phyloP scores from a whole-genome alignment of 2,113 vertebrate species.

The Solenodon paradoxus region DNA sequence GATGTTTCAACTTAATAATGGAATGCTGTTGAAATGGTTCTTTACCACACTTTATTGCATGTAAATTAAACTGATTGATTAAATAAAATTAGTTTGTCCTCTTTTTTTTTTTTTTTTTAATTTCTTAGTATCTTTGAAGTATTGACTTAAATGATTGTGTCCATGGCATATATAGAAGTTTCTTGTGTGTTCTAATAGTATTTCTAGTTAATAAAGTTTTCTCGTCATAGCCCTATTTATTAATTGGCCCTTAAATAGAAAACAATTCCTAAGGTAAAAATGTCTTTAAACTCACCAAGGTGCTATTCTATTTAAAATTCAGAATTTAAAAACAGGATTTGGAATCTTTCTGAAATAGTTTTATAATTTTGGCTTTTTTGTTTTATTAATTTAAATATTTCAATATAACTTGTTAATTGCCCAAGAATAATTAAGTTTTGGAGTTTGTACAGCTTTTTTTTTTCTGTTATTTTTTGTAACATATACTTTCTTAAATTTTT shows the following conservation, averaged over 20 bases:
- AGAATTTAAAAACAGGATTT: neutral
- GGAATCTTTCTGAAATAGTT: neutral
- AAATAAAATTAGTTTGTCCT: neutral
- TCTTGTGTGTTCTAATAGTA: neutral
- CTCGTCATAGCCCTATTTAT: conserved; percentile 21
- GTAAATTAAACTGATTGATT: conserved; percentile 26
- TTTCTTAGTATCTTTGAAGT: neutral
- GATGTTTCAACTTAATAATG: neutral
- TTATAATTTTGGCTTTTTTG: neutral
- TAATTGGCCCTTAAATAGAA: neutral
- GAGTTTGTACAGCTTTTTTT: neutral
- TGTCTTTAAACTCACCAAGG: neutral
- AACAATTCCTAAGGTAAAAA: neutral
- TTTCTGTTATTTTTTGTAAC: neutral
- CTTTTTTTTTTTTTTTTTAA: neutral
- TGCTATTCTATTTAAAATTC: neutral
- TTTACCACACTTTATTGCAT: neutral
- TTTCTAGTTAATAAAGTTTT: neutral
- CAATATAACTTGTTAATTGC: neutral
- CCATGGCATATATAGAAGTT: neutral
- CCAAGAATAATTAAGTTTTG: neutral
- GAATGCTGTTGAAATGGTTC: neutral
- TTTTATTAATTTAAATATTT: conserved; percentile 10
- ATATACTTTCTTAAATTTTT: conserved; percentile 32
- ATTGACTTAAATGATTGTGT: neutral